These are phyloP conservation scores for Aporrectodea caliginosa DNA, from an alignment of 1,140 invertebrate genomes.

Conservation along the genomic window DNA sequence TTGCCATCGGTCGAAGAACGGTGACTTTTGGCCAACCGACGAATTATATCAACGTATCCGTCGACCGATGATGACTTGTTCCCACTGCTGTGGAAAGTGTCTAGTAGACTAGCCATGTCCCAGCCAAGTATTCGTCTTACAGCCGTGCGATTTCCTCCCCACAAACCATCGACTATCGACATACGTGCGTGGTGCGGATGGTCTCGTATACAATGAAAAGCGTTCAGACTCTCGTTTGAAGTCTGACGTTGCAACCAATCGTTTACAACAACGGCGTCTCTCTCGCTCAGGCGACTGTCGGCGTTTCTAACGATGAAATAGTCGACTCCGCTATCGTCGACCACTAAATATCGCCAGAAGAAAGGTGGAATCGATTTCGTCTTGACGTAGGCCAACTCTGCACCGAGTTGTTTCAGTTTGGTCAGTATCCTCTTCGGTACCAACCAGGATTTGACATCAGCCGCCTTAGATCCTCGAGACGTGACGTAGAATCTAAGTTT, in stretches of 20 bases:
- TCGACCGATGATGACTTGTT: not conserved
- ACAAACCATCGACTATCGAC: slow-evolving; percentile 11
- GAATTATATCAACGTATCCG: not conserved
- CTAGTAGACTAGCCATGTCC: not conserved
- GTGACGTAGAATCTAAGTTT: slow-evolving; percentile 24
- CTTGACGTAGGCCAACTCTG: slow-evolving; percentile 19
- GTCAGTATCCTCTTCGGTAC: slow-evolving; percentile 17
- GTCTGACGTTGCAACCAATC: slow-evolving; percentile 38
- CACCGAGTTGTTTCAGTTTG: slow-evolving; percentile 5
- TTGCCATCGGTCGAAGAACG: not conserved
- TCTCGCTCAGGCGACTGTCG: slow-evolving; percentile 36
- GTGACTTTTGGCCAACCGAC: not conserved
- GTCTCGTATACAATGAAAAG: slow-evolving; percentile 47
- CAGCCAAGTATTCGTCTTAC: not conserved
- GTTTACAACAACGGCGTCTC: slow-evolving; percentile 44
- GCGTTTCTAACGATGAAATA: slow-evolving; percentile 44
- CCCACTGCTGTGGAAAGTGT: not conserved
- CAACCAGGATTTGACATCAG: not conserved
- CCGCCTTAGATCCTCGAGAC: not conserved
- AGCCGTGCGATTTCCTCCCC: not conserved
- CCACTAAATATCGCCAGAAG: slow-evolving; percentile 44
- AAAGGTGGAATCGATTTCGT: slow-evolving; percentile 1
- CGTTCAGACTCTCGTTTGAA: not conserved
- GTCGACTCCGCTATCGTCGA: slow-evolving; percentile 45
- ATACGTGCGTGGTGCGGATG: slow-evolving; percentile 34